phyloP scores from a whole-genome alignment of 2,888 invertebrate genomes.

The Temnothorax rugatulus region DNA sequence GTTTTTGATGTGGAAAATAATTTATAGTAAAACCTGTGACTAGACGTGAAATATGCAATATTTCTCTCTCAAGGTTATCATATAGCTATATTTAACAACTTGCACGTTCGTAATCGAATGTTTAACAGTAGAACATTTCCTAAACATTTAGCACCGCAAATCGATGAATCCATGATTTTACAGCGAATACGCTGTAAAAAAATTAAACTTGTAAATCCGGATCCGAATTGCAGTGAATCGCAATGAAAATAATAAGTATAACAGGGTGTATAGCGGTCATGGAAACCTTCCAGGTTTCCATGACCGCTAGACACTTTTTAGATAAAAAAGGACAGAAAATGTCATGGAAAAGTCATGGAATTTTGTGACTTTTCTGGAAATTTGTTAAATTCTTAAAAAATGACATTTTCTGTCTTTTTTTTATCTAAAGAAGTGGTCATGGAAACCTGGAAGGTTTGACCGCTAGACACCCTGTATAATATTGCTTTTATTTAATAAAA shows the following conservation, averaged over 20 bases:
- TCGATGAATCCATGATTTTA: not conserved
- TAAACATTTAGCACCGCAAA: not conserved
- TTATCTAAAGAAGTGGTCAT: too few relatives aligned
- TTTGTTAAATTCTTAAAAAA: too few relatives aligned
- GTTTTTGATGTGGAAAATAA: not conserved
- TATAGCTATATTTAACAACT: slow-evolving; percentile 48
- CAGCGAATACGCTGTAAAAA: not conserved
- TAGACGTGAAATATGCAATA: slow-evolving; percentile 2
- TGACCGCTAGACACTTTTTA: too few relatives aligned
- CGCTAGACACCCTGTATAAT: too few relatives aligned
- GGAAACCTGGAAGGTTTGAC: too few relatives aligned
- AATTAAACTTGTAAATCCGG: not conserved
- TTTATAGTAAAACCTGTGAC: slow-evolving; percentile 20
- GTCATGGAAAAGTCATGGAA: too few relatives aligned
- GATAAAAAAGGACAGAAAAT: too few relatives aligned
- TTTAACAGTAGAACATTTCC: slow-evolving; percentile 29
- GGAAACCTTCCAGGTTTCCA: too few relatives aligned
- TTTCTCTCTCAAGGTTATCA: slow-evolving; percentile 51
- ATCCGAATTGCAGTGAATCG: not conserved
- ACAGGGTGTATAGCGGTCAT: too few relatives aligned
- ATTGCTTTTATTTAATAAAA: not conserved
- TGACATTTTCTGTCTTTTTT: too few relatives aligned
- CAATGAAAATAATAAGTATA: not conserved
- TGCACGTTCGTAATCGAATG: slow-evolving; percentile 31
- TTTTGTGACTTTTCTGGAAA: too few relatives aligned